Base-by-base conservation (phyloP, 2,888 invertebrate species). In the Cecidostiba fungosa region DNA sequence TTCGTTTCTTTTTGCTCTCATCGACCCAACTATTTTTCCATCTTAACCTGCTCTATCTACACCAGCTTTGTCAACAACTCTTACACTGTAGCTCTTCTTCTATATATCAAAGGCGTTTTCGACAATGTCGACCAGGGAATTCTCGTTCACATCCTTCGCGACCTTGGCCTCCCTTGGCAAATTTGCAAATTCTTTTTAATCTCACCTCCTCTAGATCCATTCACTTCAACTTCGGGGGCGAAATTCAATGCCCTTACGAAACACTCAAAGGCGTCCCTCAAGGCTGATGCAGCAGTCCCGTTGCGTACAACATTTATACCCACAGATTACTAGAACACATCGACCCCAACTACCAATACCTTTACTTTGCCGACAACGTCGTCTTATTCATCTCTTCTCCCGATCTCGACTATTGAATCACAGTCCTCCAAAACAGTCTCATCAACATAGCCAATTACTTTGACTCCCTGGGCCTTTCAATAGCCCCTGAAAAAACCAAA, bases 141-240 rank as follows among this genome's bases (percentile, higher is more conserved):
- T 29, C 47, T 69, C 23, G n/a, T 26, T 0, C 66, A 39, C 8
- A 47, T 36, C 16, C 4, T 78, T 0, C 4, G 47, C 1, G 69
- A 66, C 29, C 16, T 78, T 0, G 69, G 78, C n/a, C 43, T 69
- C 0, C 78, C 32, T 5, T 10, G 10, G n/a, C 10, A 16, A 23
- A 23, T 78, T 19, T 78, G 47, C 47, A 36, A 19, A 50, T 69
- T 78, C 26, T 69, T 32, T 16, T 66, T 26, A 69, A 69, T 14
- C 47, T 78, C 14, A 47, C 47, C 23, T 43, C 69, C 29, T 47
- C 43, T 12, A 39, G 69, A 19, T 16, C n/a, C 19, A 10, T 79
- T 12, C 29, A 19, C 14, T 79, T 79, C 29, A 79, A 79, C 26
- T 6, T 69, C 1, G 39, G 3, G 1, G 36, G 39, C 8, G 32